Conservation (phyloP, 1,140 invertebrate species). For the Lepidurus couesii region DNA sequence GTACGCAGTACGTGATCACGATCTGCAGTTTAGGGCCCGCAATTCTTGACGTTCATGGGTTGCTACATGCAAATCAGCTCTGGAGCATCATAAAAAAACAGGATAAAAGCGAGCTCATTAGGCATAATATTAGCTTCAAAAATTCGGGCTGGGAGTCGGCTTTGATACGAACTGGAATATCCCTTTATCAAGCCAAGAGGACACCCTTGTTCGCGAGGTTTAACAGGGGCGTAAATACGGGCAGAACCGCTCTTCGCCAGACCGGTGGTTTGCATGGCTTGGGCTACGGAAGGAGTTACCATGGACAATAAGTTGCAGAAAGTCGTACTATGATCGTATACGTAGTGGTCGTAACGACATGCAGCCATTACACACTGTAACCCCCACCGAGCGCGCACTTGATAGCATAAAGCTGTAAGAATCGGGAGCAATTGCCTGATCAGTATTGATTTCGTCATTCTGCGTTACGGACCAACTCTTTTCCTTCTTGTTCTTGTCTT, state of each 20-base stretch:
- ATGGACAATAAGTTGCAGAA: neutral
- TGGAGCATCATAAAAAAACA: neutral
- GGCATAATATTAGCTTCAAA: neutral
- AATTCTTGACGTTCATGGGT: conserved; percentile 2
- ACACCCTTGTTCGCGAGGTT: too few relatives aligned
- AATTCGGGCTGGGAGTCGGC: neutral
- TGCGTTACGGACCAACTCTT: neutral
- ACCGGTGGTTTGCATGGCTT: neutral
- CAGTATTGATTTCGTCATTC: conserved; percentile 7
- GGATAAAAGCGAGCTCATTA: neutral
- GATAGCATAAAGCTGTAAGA: neutral
- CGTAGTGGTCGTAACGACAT: neutral
- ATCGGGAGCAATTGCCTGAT: conserved; percentile 3
- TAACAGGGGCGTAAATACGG: neutral
- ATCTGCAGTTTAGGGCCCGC: neutral
- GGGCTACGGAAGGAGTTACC: neutral
- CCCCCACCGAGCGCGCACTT: neutral
- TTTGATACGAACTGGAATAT: neutral
- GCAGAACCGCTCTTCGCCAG: neutral
- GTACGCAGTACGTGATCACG: neutral
- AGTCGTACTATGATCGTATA: neutral
- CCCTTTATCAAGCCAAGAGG: neutral
- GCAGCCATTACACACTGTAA: neutral
- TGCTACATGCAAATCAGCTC: neutral
- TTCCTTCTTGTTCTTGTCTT: neutral